Evolutionary conservation across 1,140 invertebrate genomes (phyloP).

Genomic region (Cherax quadricarinatus): DNA sequence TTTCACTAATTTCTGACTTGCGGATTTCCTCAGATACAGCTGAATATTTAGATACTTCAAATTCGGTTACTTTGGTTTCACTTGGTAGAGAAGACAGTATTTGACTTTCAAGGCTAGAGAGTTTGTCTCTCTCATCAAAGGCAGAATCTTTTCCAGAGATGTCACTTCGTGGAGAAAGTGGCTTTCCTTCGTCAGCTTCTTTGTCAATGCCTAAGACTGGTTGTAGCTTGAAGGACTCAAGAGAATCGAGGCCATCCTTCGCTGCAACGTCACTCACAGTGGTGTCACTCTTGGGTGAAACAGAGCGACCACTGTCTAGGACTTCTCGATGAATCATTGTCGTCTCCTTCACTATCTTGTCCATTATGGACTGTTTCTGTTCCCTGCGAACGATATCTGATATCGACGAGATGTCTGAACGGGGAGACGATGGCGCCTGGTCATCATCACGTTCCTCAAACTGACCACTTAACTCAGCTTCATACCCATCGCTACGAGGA

Average conservation of each 20-base stretch:
- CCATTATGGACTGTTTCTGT: constrained; percentile 44
- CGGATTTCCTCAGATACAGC: constrained; percentile 44
- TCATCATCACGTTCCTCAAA: constrained; percentile 57
- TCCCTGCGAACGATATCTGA: constrained; percentile 58
- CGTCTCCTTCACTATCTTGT: constrained; percentile 35
- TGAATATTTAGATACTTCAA: constrained; percentile 34
- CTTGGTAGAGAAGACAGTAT: constrained; percentile 43
- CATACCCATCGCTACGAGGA: constrained; percentile 63
- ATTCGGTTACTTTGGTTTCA: constrained; percentile 34
- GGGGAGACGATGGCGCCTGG: constrained; percentile 46
- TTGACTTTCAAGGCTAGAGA: constrained; percentile 70
- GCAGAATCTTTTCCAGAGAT: constrained; percentile 67
- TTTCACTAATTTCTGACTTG: neutral
- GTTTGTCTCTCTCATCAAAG: constrained; percentile 72
- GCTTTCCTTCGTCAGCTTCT: constrained; percentile 67
- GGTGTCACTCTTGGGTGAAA: constrained; percentile 68
- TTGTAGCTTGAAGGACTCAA: constrained; percentile 65
- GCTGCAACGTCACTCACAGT: constrained; percentile 67
- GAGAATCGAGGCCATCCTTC: constrained; percentile 67
- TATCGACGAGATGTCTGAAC: constrained; percentile 62
- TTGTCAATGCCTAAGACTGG: constrained; percentile 62
- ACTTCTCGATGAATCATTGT: constrained; percentile 55
- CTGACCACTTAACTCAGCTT: constrained; percentile 59
- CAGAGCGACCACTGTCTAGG: constrained; percentile 67
- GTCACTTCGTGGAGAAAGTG: constrained; percentile 61